Percentiles rank a stretch among this genome's conserved stretches.
These are phyloP conservation scores for Alsophila aescularia DNA, from an alignment of 2,888 invertebrate genomes.

Conservation along the genomic window DNA sequence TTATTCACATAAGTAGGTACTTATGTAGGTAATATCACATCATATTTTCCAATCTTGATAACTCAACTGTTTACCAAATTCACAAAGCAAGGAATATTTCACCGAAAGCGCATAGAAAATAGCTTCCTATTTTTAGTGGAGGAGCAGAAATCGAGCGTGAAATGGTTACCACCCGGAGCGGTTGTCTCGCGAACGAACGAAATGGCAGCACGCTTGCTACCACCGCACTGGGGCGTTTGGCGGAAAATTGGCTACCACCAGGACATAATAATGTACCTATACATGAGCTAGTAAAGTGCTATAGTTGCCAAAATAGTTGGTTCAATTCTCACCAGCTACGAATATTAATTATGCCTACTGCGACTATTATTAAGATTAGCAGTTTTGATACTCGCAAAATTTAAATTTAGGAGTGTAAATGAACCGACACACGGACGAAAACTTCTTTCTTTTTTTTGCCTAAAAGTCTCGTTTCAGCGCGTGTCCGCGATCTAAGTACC, in stretches of 20 bases:
- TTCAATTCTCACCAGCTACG: no score
- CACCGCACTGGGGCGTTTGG: slow-evolving; percentile 62
- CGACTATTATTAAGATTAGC: no score
- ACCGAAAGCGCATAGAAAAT: slow-evolving; percentile 15
- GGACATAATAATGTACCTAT: slow-evolving; percentile 23
- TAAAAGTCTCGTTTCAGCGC: no score
- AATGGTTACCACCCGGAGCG: slow-evolving; percentile 76
- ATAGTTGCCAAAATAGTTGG: not conserved
- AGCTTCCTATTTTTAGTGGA: slow-evolving; percentile 66
- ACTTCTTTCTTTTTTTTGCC: no score
- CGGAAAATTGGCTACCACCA: slow-evolving; percentile 74
- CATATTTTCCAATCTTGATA: no score
- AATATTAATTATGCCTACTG: no score
- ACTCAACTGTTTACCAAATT: not conserved
- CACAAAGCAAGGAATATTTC: not conserved
- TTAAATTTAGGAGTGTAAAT: no score
- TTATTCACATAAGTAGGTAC: no score
- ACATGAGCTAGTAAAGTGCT: not conserved
- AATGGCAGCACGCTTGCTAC: slow-evolving; percentile 54
- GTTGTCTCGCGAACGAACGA: slow-evolving; percentile 78
- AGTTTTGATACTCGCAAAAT: no score
- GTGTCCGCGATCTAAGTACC: no score
- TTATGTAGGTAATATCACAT: no score
- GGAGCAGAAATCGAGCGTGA: slow-evolving; percentile 78
- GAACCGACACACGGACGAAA: no score